These are phyloP conservation scores for Masnerella sp. DNA, from an alignment of 2,888 invertebrate genomes.

Conservation along the genomic window DNA sequence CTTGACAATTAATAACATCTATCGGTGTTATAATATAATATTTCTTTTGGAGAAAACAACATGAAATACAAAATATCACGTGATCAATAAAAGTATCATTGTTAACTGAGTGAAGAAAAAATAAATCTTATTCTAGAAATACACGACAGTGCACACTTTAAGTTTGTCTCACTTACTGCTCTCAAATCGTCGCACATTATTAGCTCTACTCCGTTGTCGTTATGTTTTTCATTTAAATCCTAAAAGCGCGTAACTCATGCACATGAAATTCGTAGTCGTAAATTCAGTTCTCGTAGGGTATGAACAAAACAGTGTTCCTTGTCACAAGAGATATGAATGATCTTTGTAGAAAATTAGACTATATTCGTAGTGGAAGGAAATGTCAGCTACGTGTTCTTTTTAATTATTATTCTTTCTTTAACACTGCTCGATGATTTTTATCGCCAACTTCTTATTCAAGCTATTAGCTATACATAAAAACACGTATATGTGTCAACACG, in stretches of 20 bases:
- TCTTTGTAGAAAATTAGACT: constrained; percentile 63
- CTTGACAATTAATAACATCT: constrained; percentile 55
- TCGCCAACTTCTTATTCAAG: constrained; percentile 45
- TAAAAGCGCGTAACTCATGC: constrained; percentile 49
- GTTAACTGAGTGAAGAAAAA: constrained; percentile 49
- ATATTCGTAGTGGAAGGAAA: constrained; percentile 67
- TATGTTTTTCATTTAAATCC: constrained; percentile 24
- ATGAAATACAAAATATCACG: constrained; percentile 56
- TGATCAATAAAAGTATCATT: constrained; percentile 51
- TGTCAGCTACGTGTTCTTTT: constrained; percentile 47
- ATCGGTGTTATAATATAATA: constrained; percentile 53
- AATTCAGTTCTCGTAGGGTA: constrained; percentile 51
- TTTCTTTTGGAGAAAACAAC: constrained; percentile 40
- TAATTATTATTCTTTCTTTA: constrained; percentile 31
- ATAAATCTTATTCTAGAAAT: constrained; percentile 55
- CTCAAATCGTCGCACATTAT: constrained; percentile 4
- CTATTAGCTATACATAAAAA: constrained; percentile 60
- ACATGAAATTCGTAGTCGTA: constrained; percentile 49
- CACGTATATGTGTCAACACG: constrained; percentile 58
- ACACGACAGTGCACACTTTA: constrained; percentile 50
- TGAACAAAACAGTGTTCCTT: constrained; percentile 46
- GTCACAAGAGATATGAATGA: constrained; percentile 57
- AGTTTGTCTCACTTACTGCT: constrained; percentile 5
- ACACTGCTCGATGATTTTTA: constrained; percentile 28
- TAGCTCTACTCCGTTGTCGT: constrained; percentile 8